Evolutionary conservation across 2,888 invertebrate species (phyloP), one percentile per base, ranked within the genome.

Genomic region (Eutolmus rufibarbis): DNA sequence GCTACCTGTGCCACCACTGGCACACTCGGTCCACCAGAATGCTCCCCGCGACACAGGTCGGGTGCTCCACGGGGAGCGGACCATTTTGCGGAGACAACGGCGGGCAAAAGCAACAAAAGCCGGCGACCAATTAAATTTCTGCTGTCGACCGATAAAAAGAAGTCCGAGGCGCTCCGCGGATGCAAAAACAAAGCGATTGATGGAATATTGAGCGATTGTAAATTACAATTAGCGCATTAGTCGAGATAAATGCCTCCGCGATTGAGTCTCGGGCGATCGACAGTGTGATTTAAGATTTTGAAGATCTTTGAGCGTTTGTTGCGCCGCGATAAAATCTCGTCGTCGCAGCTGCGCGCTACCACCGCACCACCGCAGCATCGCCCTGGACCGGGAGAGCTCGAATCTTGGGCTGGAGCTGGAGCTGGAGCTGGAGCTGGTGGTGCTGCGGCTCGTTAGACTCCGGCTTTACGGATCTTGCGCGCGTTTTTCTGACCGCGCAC

Each of bases 151-250:
- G 82, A 82, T 82, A 82, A 82, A 82, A 82, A 82, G 82, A 82
- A 82, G 37, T 79, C 66, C 37, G 37, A 82, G 51, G 57, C 57
- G 57, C 57, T 57, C 82, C 37, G 23, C 78, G 19, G 57, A 40
- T 86, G 57, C 78, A 78, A 86, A 86, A 57, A 86, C 78, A 57
- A 78, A 86, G 86, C 86, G 86, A 86, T 86, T 86, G 86, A 86
- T 86, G 57, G 86, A 86, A 86, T 86, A 86, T 77, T 57, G 78
- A 86, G 78, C 86, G 86, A 86, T 86, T 86, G 86, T 86, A 86
- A 86, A 86, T 86, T 86, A 74, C 86, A 86, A 86, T 86, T 86
- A 86, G 86, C 86, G 86, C 86, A 86, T 86, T 86, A 86, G 86
- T 86, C 77, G 76, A 86, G 86, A 86, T 86, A 86, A 86, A 77